Base-by-base conservation (phyloP, 2,888 invertebrate species). In the Tolmerus cingulatus region DNA sequence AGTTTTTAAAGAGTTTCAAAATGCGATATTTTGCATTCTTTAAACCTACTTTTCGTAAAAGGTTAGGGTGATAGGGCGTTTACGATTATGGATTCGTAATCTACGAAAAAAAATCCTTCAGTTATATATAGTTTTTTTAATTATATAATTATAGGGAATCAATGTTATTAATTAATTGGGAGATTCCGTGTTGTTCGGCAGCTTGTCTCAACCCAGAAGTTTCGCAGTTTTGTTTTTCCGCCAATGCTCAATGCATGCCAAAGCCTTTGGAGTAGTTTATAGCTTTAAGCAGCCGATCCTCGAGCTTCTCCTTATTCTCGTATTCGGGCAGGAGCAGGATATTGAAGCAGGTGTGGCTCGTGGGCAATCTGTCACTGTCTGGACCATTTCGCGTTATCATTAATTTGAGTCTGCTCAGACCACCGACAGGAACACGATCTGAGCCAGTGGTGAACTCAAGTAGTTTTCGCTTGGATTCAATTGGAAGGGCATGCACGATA, bases 281-380 rank as follows among this genome's bases (percentile, higher is more conserved):
- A 79, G 98, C 98, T 93, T 98, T 98, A 90, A 98, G 94, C 88
- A 98, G 94, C 91, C 98, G 94, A 91, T 98, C 98, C 91, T 96
- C 95, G 8, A 98, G 94, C 92, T 98, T 98, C 86, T 97, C 97
- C 92, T 96, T 96, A 90, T 94, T 95, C 82, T 94, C 95, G 91
- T 98, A 98, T 91, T 98, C 98, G 0, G 98, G 98, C 88, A 98
- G 93, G 12, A 98, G 94, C 1, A 98, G 94, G 0, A 98, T 97
- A 92, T 98, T 98, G 93, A 98, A 98, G 93, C 98, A 98, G 0
- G 98, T 98, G 91, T 98, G 98, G 5, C 98, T 97, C 55, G 98
- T 98, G 77, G 98, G 98, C 89, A 98, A 93, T 87, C 98, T 95
- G 91, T 98, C 97, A 55, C 97, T 97, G 91, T 98, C 98, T 0